A percentile compares a stretch with the other conserved stretches of the same genome.
phyloP scores from a whole-genome alignment of 1,140 invertebrate genomes.

The Philaenus spumarius region DNA sequence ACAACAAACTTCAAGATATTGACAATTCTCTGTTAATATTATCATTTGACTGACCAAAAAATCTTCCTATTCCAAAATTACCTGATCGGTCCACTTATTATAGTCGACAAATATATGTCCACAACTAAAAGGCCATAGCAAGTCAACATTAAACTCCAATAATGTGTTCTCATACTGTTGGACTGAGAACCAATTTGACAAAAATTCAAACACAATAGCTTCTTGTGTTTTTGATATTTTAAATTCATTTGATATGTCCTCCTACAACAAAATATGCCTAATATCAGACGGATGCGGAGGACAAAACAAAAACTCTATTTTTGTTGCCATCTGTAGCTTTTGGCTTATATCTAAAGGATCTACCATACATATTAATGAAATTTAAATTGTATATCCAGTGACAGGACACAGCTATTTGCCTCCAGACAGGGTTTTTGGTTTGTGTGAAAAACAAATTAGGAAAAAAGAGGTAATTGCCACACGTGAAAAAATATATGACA shows the following conservation, averaged over 20 bases:
- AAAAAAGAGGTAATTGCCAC: conserved; percentile 27
- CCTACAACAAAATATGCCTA: conserved; percentile 24
- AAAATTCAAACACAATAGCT: conserved; percentile 33
- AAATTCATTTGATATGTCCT: conserved; percentile 23
- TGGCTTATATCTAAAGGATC: conserved; percentile 28
- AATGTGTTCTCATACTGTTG: conserved; percentile 33
- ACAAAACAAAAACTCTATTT: conserved; percentile 36
- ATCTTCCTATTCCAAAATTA: conserved; percentile 32
- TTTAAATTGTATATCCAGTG: conserved; percentile 31
- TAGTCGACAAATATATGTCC: too few species aligned
- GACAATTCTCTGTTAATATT: conserved; percentile 27
- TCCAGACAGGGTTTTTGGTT: conserved; percentile 33
- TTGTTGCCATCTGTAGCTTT: conserved; percentile 27
- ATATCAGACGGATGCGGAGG: conserved; percentile 31
- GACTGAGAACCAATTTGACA: conserved; percentile 29
- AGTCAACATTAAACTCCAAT: conserved; percentile 18
- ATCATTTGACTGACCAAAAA: conserved; percentile 39
- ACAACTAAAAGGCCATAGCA: conserved; percentile 29
- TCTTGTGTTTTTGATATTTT: conserved; percentile 30
- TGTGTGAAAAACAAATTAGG: conserved; percentile 31
- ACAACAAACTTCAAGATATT: conserved; percentile 29
- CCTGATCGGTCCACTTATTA: conserved; percentile 35
- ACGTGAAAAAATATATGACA: conserved; percentile 12
- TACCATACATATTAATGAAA: conserved; percentile 23
- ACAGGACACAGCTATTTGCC: conserved; percentile 33